Base-by-base conservation (phyloP, 2,888 invertebrate genomes). In the Crocallis elinguaria region DNA sequence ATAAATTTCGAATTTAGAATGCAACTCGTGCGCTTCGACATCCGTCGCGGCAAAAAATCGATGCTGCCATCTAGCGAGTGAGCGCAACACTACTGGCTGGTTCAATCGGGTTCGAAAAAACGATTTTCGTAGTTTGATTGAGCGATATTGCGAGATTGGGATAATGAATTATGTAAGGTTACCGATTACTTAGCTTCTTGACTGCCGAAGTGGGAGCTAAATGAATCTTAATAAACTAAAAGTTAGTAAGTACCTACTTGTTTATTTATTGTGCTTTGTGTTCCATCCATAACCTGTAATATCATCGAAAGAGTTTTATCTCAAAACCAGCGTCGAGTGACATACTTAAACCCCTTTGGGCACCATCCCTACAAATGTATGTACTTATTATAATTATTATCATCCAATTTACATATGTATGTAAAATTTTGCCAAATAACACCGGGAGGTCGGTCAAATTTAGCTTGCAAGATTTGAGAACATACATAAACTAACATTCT, bases 11-110 rank as follows among this genome's bases (percentile, higher is more conserved):
- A 87, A 88, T 84, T 90, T 89, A 86, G 86, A 89, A 91, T 91
- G 90, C 90, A 86, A 82, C 88, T 88, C 90, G 88, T 89, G 90
- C 87, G 75, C 81, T 73, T 77, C 77, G 82, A 88, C 90, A 90
- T 90, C 90, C 90, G 88, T 83, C 77, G 86, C 62, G 73, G 85
- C 82, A 82, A 89, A 89, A 75, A 87, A 82, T 73, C 75, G 67
- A 69, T 67, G 69, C 73, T 75, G 86, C 86, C 86, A 86, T 86
- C 88, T 88, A 86, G 72, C 71, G 84, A 74, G 66, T 63, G 71
- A 66, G 71, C 69, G 76, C 77, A 75, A 80, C 78, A 86, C 81
- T 81, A 79, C 54, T 38, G 43, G 44, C 37, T 38, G 62, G 52
- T 60, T 64, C 62, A 62, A 64, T 62, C 56, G 60, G 57, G 60